Percentiles rank a stretch among this genome's conserved stretches.
These are phyloP conservation scores for Lobophora halterata DNA, from an alignment of 2,888 invertebrate species.

Conservation along the genomic window DNA sequence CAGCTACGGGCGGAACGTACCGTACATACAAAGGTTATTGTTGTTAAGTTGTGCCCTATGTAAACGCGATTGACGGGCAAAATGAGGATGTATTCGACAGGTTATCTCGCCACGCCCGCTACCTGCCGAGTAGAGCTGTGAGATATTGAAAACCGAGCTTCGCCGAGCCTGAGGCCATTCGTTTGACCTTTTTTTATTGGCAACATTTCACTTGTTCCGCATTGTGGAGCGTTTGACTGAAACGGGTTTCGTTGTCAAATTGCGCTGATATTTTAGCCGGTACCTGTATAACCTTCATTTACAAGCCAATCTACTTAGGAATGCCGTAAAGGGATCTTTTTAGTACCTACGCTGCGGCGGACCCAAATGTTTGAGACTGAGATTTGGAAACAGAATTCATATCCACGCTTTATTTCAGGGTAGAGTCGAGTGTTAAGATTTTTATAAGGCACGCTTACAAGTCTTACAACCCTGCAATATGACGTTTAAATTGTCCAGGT, in stretches of 20 bases:
- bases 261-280: constrained; percentile 61
- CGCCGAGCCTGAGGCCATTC: constrained; percentile 62
- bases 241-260: constrained; percentile 69
- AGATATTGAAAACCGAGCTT: constrained; percentile 74
- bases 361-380: constrained; percentile 33
- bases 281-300: constrained; percentile 56
- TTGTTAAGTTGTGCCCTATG: constrained; percentile 37
- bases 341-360: constrained; percentile 35
- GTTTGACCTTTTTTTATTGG: constrained; percentile 74
- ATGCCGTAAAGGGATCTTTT: constrained; percentile 50
- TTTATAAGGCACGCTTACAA: no score
- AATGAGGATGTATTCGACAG: constrained; percentile 64
- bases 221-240: constrained; percentile 65
- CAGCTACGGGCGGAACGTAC: constrained; percentile 24
- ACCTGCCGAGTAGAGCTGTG: constrained; percentile 51
- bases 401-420: constrained; percentile 21
- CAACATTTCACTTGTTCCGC: constrained; percentile 73
- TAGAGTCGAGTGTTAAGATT: no score
- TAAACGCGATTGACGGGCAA: constrained; percentile 58
- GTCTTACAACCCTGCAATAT: no score
- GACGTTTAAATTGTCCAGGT: no score
- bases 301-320: constrained; percentile 48
- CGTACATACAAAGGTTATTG: constrained; percentile 31
- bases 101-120: constrained; percentile 44
- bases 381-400: constrained; percentile 27